Evolutionary conservation across 2,888 invertebrate species (phyloP).

Genomic region (Brenthis daphne): DNA sequence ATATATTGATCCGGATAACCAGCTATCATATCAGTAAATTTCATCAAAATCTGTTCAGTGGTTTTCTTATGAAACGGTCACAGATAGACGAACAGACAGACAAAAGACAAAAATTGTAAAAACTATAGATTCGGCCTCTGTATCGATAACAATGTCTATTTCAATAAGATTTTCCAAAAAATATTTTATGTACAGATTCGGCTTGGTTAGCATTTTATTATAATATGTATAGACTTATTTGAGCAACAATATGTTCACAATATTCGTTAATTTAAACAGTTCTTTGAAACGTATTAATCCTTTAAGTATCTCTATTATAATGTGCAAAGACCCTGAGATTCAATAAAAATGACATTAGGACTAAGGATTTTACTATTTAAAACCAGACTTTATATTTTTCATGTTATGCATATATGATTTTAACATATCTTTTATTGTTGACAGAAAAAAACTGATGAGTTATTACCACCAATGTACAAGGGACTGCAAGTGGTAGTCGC

Average conservation of each 20-base stretch:
- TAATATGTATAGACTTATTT: background rate
- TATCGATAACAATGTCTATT: no score
- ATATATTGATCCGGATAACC: no score
- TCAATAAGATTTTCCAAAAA: no score
- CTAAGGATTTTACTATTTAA: conserved; percentile 6
- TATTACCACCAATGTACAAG: conserved; percentile 84
- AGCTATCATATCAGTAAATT: no score
- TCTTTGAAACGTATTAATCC: conserved; percentile 19
- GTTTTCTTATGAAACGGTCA: no score
- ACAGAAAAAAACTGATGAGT: conserved; percentile 62
- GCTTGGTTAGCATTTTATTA: no score
- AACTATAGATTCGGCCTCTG: no score
- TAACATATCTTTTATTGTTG: conserved; percentile 44
- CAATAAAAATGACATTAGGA: conserved; percentile 22
- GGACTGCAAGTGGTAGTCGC: conserved; percentile 87
- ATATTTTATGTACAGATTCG: no score
- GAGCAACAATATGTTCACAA: conserved; percentile 18
- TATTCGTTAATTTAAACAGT: conserved; percentile 25
- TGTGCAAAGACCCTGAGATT: conserved; percentile 27
- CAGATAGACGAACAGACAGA: no score
- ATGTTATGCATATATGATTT: conserved; percentile 1
- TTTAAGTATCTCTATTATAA: conserved; percentile 28
- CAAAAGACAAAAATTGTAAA: no score
- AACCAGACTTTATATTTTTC: no score
- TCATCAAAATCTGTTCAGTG: no score